Evolutionary conservation across 2,888 invertebrate species (phyloP).

Genomic region (Agrotis segetum): DNA sequence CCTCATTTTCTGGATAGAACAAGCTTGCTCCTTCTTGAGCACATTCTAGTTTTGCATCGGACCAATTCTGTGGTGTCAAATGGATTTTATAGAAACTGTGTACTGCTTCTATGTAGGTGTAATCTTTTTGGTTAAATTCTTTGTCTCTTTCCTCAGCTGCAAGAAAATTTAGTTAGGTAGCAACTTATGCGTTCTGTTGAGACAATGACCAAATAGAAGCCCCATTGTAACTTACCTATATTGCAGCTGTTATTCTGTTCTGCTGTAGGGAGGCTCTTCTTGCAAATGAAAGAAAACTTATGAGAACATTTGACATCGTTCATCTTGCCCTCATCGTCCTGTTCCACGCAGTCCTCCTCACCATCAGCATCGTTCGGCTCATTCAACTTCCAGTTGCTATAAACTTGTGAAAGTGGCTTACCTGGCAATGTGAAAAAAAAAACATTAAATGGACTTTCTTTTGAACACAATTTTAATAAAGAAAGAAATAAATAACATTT

Average conservation of each 20-base stretch:
- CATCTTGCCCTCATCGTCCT: conserved; percentile 57
- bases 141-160: neutral
- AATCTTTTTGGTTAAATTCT: neutral
- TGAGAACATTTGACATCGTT: conserved; percentile 74
- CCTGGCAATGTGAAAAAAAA: neutral
- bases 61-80: conserved; percentile 5
- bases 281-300: conserved; percentile 79
- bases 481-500: too few relatives aligned
- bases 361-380: neutral
- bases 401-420: neutral
- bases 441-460: neutral
- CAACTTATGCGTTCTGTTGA: too few relatives aligned
- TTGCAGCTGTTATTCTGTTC: conserved; percentile 78
- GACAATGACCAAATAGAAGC: neutral
- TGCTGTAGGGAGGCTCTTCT: conserved; percentile 72
- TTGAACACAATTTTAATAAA: neutral
- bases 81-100: conserved; percentile 3
- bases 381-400: neutral
- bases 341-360: conserved; percentile 4
- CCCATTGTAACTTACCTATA: conserved; percentile 63
- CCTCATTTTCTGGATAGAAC: neutral
- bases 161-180: neutral
- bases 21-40: conserved; percentile 8
- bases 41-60: conserved; percentile 1
- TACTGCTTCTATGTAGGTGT: neutral